Conservation (phyloP, 2,113 vertebrate genomes). For the Talpa occidentalis region DNA sequence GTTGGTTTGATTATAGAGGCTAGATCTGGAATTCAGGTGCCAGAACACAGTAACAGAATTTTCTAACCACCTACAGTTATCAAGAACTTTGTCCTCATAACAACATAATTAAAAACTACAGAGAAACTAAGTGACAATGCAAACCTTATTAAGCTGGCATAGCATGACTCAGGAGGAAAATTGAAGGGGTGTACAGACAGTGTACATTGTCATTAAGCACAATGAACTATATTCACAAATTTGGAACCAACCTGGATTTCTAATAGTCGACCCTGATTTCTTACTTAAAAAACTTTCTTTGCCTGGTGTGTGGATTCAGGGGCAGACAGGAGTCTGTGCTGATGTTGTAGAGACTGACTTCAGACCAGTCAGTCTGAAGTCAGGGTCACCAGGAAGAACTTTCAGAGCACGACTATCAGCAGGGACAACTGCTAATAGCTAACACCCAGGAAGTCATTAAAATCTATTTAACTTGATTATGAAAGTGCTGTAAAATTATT, state of each 20-base stretch:
- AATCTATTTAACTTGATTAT: neutral
- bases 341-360: neutral
- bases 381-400: neutral
- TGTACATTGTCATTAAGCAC: neutral
- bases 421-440: neutral
- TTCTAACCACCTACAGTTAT: constrained; percentile 31
- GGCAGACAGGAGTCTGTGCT: neutral
- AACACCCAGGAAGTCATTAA: neutral
- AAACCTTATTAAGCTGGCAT: neutral
- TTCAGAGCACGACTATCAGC: neutral
- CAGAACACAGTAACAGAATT: neutral
- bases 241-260: neutral
- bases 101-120: constrained; percentile 62
- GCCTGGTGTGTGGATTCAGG: neutral
- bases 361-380: accelerated
- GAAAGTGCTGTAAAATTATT: neutral
- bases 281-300: neutral
- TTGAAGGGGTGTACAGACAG: constrained; percentile 10
- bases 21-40: neutral
- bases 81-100: constrained; percentile 8
- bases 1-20: neutral
- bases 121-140: neutral
- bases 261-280: neutral
- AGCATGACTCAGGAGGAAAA: constrained; percentile 12
- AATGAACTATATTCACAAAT: neutral